A percentile compares a stretch with the other conserved stretches of the same genome.
Conservation (phyloP, 1,140 invertebrate species). For the Dinoponera quadriceps region DNA sequence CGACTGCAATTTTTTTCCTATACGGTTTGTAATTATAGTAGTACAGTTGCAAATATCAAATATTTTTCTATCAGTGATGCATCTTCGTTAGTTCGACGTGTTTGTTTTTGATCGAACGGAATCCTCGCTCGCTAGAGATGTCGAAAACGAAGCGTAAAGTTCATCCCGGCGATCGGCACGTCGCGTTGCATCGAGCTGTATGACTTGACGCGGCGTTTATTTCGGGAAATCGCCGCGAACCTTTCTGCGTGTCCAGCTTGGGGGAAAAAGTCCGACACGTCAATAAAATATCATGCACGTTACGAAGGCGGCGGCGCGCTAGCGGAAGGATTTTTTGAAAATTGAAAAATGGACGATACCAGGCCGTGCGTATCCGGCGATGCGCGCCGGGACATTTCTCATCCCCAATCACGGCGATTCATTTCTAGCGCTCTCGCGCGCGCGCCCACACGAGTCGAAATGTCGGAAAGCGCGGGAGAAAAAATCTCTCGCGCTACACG, state of each 20-base stretch:
- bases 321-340: constrained; percentile 27
- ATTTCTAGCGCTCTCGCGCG: background rate
- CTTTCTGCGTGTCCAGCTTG: background rate
- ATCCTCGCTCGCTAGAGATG: too few species aligned
- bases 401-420: constrained; percentile 14
- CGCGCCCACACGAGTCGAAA: background rate
- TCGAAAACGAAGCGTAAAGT: too few species aligned
- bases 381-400: background rate
- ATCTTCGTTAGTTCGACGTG: too few species aligned
- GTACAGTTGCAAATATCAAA: too few species aligned
- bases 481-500: too few species aligned
- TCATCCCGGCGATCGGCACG: too few species aligned
- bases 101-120: too few species aligned
- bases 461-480: background rate
- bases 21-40: too few species aligned
- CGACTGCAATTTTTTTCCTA: too few species aligned
- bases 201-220: background rate
- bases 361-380: background rate
- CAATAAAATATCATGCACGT: background rate
- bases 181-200: too few species aligned
- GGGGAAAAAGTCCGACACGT: background rate
- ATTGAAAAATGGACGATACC: constrained; percentile 16
- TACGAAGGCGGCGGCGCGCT: background rate
- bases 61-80: too few species aligned
- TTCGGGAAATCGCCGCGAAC: background rate